Percentiles rank a stretch among this genome's conserved stretches.
These are phyloP conservation scores for Carassius gibelio DNA, from an alignment of 2,113 vertebrate genomes.

Conservation along the genomic window DNA sequence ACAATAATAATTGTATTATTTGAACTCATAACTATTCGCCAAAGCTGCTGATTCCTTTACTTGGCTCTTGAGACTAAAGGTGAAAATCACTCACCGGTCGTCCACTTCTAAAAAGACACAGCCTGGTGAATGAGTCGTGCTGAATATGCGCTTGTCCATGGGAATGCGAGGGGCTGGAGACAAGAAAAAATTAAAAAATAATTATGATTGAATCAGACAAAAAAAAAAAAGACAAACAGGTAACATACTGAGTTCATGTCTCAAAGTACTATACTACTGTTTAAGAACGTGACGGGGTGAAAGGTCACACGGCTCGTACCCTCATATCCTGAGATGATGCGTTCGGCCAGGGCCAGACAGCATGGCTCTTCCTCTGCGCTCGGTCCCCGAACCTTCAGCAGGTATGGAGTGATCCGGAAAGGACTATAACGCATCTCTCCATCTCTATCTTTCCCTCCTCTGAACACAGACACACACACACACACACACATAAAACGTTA, in stretches of 20 bases:
- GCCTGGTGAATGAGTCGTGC: conserved; percentile 88
- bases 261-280: neutral
- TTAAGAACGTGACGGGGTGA: neutral
- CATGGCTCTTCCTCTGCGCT: conserved; percentile 72
- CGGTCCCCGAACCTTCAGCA: conserved; percentile 74
- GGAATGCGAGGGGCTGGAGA: conserved; percentile 85
- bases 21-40: neutral
- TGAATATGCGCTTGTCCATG: conserved; percentile 90
- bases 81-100: conserved; percentile 77
- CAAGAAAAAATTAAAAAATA: neutral
- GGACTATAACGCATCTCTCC: conserved; percentile 79
- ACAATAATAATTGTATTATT: neutral
- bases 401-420: conserved; percentile 83
- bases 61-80: too few relatives aligned
- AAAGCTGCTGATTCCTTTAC: neutral
- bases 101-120: conserved; percentile 92
- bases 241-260: neutral
- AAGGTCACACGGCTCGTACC: conserved; percentile 66
- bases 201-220: neutral
- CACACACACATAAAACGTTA: neutral
- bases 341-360: conserved; percentile 84
- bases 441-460: conserved; percentile 78
- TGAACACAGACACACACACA: conserved; percentile 52
- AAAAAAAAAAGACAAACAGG: neutral
- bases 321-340: conserved; percentile 89